A percentile compares a stretch with the other conserved stretches of the same genome.
Conservation (phyloP, 2,113 vertebrate genomes). For the Platichthys stellatus region DNA sequence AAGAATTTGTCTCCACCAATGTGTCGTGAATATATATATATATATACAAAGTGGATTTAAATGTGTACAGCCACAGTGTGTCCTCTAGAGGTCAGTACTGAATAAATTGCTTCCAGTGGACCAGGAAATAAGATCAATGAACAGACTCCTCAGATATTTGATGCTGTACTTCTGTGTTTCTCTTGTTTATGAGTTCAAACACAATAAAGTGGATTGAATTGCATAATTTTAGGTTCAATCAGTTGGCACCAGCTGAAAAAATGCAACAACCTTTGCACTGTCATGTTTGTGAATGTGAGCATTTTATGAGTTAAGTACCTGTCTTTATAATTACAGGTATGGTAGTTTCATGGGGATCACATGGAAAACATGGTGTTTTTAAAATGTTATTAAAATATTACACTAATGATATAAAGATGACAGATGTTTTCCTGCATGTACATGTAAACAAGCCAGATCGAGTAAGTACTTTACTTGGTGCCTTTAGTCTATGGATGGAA, state of each 20-base stretch:
- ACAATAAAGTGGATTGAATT: not conserved
- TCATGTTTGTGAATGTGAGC: not conserved
- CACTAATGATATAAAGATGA: no score
- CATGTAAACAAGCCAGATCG: no score
- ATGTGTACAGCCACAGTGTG: not conserved
- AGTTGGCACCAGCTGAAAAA: not conserved
- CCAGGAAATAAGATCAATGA: not conserved
- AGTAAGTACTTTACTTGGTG: not conserved
- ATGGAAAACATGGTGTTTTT: no score
- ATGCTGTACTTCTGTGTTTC: not conserved
- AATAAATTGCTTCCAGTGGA: not conserved
- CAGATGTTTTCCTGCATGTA: no score
- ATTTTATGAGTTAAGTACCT: not conserved
- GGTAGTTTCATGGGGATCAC: not conserved
- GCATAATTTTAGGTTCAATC: not conserved
- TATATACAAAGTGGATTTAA: not conserved
- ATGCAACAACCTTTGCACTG: not conserved
- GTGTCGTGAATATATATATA: not conserved
- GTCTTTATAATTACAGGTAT: not conserved
- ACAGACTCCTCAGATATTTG: not conserved
- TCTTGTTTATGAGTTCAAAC: not conserved
- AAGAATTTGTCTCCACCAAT: not conserved
- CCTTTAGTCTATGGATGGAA: not conserved
- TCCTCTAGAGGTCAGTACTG: slow-evolving; percentile 64
- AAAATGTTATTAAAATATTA: no score